Percentiles rank a stretch among this genome's conserved stretches.
These are phyloP conservation scores for Synanceia verrucosa DNA, from an alignment of 2,797 vertebrate genomes.

Conservation along the genomic window DNA sequence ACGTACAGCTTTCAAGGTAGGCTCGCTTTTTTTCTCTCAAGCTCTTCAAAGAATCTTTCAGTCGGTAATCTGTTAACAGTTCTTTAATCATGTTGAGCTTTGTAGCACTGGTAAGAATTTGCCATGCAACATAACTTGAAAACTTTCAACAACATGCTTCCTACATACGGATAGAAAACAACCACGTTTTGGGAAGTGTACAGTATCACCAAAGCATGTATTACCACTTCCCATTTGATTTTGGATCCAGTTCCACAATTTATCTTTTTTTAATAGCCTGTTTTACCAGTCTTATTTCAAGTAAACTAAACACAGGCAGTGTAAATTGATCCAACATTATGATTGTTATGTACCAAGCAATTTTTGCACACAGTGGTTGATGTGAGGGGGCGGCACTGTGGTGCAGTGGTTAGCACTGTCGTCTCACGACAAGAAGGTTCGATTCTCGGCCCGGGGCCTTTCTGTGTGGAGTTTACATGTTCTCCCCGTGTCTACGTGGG, in stretches of 20 bases:
- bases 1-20: slow-evolving; percentile 49
- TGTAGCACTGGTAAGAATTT: not conserved
- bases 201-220: not conserved
- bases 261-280: not conserved
- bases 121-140: not conserved
- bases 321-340: too few relatives aligned
- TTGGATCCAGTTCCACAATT: not conserved
- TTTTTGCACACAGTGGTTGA: not conserved
- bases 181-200: not conserved
- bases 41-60: not conserved
- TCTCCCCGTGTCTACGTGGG: too few relatives aligned
- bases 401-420: too few relatives aligned
- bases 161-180: not conserved
- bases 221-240: not conserved
- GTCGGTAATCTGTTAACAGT: not conserved
- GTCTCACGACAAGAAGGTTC: too few relatives aligned
- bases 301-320: too few relatives aligned
- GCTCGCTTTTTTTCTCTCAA: not conserved
- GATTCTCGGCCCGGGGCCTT: too few relatives aligned
- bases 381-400: too few relatives aligned
- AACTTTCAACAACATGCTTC: not conserved
- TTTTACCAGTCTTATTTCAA: too few relatives aligned
- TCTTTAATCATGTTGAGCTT: too few relatives aligned
- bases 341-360: not conserved
- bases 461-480: too few relatives aligned